Percentiles rank a stretch among this genome's conserved stretches.
Evolutionary conservation across 2,888 invertebrate genomes (phyloP).

Genomic region (Cataglyphis cursor): DNA sequence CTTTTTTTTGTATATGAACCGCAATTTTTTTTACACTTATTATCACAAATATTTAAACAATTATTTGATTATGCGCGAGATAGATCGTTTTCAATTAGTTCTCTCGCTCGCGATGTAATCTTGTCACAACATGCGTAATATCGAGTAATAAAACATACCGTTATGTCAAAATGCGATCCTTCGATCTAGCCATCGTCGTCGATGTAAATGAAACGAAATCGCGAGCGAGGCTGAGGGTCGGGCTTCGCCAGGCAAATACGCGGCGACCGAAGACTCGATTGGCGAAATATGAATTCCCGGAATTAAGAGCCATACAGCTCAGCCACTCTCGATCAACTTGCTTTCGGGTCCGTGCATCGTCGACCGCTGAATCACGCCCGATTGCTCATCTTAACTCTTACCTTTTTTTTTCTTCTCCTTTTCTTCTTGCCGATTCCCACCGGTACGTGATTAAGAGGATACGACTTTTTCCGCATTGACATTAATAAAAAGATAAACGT

Average conservation of each 20-base stretch:
- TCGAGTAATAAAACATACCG: background rate
- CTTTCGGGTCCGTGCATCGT: conserved; percentile 75
- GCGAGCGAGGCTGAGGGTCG: background rate
- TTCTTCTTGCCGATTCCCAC: conserved; percentile 20
- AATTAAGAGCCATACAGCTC: conserved; percentile 66
- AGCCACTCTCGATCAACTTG: conserved; percentile 40
- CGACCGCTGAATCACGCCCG: conserved; percentile 81
- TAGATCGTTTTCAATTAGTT: background rate
- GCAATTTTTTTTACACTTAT: background rate
- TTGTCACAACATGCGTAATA: background rate
- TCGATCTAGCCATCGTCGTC: conserved; percentile 11
- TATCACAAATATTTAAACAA: background rate
- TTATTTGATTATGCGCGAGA: background rate
- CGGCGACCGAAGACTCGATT: conserved; percentile 65
- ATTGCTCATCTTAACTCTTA: conserved; percentile 80
- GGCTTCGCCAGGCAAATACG: conserved; percentile 25
- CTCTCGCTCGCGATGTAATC: background rate
- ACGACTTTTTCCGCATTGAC: background rate
- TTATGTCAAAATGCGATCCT: background rate
- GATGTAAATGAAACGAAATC: conserved; percentile 30
- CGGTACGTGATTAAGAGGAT: background rate
- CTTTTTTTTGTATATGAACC: background rate
- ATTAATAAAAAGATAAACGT: background rate
- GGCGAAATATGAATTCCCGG: conserved; percentile 76
- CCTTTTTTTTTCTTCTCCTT: conserved; percentile 66